Percentiles rank a stretch among this genome's conserved stretches.
Conservation (phyloP, 2,797 vertebrate genomes). For the Sphenopsis melanotis region DNA sequence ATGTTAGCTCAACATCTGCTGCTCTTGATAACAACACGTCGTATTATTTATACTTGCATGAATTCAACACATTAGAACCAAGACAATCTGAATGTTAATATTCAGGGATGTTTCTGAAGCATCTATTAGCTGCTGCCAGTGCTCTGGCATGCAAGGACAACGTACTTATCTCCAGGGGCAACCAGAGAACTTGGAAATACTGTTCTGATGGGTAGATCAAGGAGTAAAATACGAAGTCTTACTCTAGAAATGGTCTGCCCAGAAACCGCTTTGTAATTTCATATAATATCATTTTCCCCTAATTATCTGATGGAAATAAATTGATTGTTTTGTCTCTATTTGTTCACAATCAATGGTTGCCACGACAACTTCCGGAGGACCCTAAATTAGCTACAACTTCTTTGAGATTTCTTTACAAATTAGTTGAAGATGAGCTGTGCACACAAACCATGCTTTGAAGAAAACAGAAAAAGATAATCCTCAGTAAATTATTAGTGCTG, state of each 20-base stretch:
- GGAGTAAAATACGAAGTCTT: background rate
- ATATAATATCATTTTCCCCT: conserved; percentile 11
- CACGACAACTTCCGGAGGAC: conserved; percentile 22
- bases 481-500: conserved; percentile 15
- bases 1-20: conserved; percentile 54
- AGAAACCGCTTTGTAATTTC: conserved; percentile 18
- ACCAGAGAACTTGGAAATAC: conserved; percentile 15
- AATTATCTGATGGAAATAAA: conserved; percentile 57
- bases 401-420: conserved; percentile 30
- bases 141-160: conserved; percentile 34
- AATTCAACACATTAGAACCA: conserved; percentile 46
- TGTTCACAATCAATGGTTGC: conserved; percentile 28
- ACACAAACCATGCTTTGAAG: conserved; percentile 10
- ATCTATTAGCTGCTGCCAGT: conserved; percentile 20
- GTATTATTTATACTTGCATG: conserved; percentile 55
- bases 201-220: background rate
- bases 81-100: conserved; percentile 63
- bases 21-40: conserved; percentile 48
- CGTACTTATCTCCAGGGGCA: conserved; percentile 32
- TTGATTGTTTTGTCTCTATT: conserved; percentile 48
- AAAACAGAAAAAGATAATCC: conserved; percentile 11
- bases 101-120: conserved; percentile 28
- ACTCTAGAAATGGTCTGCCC: background rate
- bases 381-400: conserved; percentile 4
- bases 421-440: conserved; percentile 7